Evolutionary conservation across 2,113 vertebrate genomes (phyloP), one percentile per base, ranked within the genome.

Genomic region (Dicerorhinus sumatrensis): DNA sequence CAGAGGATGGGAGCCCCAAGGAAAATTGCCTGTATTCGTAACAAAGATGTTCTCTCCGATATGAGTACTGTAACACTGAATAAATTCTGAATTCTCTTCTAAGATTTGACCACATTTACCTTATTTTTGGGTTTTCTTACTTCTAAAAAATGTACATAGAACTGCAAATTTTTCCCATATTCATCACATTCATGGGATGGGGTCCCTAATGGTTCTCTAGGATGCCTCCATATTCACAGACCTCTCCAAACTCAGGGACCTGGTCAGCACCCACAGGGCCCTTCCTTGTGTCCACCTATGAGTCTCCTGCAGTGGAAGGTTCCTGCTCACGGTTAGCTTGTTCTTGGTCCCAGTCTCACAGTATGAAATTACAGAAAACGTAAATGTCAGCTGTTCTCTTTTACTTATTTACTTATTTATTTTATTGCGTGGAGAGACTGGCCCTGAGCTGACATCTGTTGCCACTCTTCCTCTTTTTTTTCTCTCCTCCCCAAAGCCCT

Each of bases 51-150:
- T 70, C 36, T 79, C 31, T 56, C 63, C 5, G 12, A 18, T 39
- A 23, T 11, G 11, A 31, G n/a, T 25, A 48, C 42, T 81, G 13
- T 77, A 62, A 86, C 33, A 18, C 16, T 77, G 27, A 94, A 79
- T 93, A 91, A 83, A 95, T 69, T 81, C 75, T 65, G 16, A 86
- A 48, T 81, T 73, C 81, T 46, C n/a, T 46, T n/a, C 76, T 48
- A 84, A 93, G 63, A 83, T 75, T 51, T 96, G 33, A 42, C 39
- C 31, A 84, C 9, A 67, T 3, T 33, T 63, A 8, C 62, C 69
- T 83, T 39, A 63, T 48, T 60, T 77, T 13, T 13, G 56, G 39
- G 20, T 70, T 62, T 94, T 86, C 77, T 96, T 65, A 90, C 77
- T 86, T 88, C 54, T 75, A 42, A 85, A 95, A 88, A 79, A 25